A percentile compares a stretch with the other conserved stretches of the same genome.
Evolutionary conservation across 2,113 vertebrate species (phyloP).

Genomic region (Upupa epops): DNA sequence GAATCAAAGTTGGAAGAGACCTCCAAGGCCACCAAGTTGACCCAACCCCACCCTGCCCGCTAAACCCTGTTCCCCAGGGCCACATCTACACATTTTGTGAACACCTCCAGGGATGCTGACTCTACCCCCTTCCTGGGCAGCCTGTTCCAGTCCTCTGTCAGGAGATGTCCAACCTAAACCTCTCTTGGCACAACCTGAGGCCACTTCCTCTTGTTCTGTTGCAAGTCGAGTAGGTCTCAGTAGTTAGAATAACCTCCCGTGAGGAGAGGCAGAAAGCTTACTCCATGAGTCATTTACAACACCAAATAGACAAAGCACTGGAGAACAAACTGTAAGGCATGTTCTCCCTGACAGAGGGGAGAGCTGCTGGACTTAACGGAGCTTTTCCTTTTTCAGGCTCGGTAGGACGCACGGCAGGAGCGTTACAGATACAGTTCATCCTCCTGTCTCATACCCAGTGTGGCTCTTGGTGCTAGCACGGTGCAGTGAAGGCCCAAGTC

Average conservation of each 20-base stretch:
- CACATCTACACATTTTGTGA: no score
- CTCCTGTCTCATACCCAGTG: neutral
- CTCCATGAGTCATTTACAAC: conserved; percentile 63
- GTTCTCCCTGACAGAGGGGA: neutral
- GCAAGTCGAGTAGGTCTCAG: neutral
- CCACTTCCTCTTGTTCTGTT: no score
- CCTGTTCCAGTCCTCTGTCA: no score
- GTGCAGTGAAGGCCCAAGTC: no score
- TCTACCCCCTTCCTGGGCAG: no score
- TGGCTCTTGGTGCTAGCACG: neutral
- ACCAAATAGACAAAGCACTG: conserved; percentile 55
- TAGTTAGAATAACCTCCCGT: conserved; percentile 31
- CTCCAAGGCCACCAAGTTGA: no score
- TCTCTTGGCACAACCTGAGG: no score
- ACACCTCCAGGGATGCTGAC: no score
- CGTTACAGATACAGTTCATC: neutral
- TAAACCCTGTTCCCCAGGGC: no score
- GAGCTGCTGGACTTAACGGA: neutral
- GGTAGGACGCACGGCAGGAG: neutral
- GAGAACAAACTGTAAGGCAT: conserved; percentile 46
- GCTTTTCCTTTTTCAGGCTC: conserved; percentile 48
- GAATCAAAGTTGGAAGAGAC: no score
- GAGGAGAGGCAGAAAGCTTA: conserved; percentile 40
- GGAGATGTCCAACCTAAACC: no score
- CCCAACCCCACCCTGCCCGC: no score